Percentiles rank a stretch among this genome's conserved stretches.
Conservation (phyloP, 2,113 vertebrate genomes). For the Malaclemys terrapin region DNA sequence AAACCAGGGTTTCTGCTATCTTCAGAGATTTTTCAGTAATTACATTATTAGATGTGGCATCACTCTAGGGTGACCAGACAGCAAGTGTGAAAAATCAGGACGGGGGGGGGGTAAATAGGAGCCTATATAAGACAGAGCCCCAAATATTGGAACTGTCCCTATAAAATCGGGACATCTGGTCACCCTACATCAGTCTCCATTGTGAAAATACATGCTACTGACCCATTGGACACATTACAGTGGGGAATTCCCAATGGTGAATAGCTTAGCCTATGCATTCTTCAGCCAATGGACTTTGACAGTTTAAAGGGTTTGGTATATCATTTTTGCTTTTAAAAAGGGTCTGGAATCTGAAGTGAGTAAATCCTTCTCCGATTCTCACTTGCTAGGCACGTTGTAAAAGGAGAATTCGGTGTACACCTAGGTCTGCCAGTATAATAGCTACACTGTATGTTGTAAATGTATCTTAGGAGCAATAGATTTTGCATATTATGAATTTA, state of each 20-base stretch:
- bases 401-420: background rate
- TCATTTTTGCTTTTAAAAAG: background rate
- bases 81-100: too few relatives aligned
- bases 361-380: background rate
- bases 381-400: background rate
- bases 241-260: background rate
- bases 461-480: background rate
- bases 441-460: background rate
- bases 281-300: background rate
- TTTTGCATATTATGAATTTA: background rate
- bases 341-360: background rate
- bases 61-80: background rate
- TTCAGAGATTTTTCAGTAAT: background rate
- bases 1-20: accelerated
- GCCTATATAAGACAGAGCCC: too few relatives aligned
- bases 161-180: too few relatives aligned
- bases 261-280: background rate
- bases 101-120: too few relatives aligned
- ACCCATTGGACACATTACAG: background rate
- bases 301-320: background rate
- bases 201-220: background rate
- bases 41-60: background rate
- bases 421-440: background rate
- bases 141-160: too few relatives aligned
- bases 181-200: background rate